These are phyloP conservation scores for Apamea epomidion DNA, from an alignment of 2,888 invertebrate genomes.

Conservation along the genomic window DNA sequence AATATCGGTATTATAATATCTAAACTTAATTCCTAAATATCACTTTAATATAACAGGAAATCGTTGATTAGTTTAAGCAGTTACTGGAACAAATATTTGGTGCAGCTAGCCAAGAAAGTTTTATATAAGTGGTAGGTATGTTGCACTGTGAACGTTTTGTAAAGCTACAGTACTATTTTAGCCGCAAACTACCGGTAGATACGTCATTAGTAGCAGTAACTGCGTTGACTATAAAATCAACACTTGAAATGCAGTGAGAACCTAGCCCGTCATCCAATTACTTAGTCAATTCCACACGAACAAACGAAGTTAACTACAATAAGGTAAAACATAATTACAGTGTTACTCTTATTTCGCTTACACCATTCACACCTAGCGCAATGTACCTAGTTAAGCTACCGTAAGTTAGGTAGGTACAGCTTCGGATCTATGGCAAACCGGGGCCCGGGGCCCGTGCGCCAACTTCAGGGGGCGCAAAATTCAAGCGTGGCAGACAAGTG, in stretches of 20 bases:
- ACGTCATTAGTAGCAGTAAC: background rate
- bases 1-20: constrained; percentile 63
- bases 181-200: constrained; percentile 1
- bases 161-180: constrained; percentile 26
- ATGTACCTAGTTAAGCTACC: background rate
- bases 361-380: background rate
- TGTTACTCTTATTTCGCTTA: background rate
- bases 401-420: background rate
- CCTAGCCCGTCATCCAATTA: background rate
- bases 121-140: constrained; percentile 33
- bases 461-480: background rate
- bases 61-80: background rate
- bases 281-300: background rate
- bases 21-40: constrained; percentile 12
- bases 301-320: background rate
- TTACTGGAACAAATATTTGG: constrained; percentile 23
- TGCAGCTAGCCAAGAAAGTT: constrained; percentile 48
- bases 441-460: background rate
- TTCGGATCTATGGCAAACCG: background rate
- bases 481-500: background rate
- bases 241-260: background rate
- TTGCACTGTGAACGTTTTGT: constrained; percentile 4
- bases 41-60: background rate
- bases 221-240: background rate
- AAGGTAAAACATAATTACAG: constrained; percentile 32